These are phyloP conservation scores for Ostrea denselamellosa DNA, from an alignment of 1,140 invertebrate genomes.

Conservation along the genomic window DNA sequence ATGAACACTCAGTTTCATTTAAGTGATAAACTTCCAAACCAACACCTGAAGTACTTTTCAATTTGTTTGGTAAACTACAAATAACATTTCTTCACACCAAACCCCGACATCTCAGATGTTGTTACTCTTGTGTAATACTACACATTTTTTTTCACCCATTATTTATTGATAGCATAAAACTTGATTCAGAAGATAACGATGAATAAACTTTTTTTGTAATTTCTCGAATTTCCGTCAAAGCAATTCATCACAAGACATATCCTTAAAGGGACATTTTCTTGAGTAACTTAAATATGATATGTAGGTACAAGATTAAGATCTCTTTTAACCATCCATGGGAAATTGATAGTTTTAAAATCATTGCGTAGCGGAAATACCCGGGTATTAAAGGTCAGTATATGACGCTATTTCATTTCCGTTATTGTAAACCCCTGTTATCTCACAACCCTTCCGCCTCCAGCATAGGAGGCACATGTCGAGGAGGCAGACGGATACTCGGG, in stretches of 20 bases:
- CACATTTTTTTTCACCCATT: background rate
- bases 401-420: background rate
- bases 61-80: slow-evolving; percentile 24
- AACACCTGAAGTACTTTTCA: slow-evolving; percentile 36
- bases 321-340: slow-evolving; percentile 23
- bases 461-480: background rate
- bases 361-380: background rate
- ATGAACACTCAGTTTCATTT: slow-evolving; percentile 12
- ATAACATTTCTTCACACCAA: slow-evolving; percentile 23
- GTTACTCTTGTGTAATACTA: slow-evolving; percentile 5
- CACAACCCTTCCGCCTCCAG: background rate
- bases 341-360: slow-evolving; percentile 11
- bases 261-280: slow-evolving; percentile 15
- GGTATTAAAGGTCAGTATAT: background rate
- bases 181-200: slow-evolving; percentile 24
- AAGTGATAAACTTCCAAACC: slow-evolving; percentile 18
- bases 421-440: background rate
- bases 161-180: slow-evolving; percentile 34
- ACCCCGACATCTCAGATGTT: background rate
- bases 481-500: background rate
- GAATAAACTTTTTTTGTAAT: slow-evolving; percentile 2
- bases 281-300: slow-evolving; percentile 30
- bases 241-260: slow-evolving; percentile 22
- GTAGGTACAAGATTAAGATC: background rate
- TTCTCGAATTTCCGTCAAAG: slow-evolving; percentile 32